Conservation (phyloP, 2,888 invertebrate species). For the Parnassius glacialis region DNA sequence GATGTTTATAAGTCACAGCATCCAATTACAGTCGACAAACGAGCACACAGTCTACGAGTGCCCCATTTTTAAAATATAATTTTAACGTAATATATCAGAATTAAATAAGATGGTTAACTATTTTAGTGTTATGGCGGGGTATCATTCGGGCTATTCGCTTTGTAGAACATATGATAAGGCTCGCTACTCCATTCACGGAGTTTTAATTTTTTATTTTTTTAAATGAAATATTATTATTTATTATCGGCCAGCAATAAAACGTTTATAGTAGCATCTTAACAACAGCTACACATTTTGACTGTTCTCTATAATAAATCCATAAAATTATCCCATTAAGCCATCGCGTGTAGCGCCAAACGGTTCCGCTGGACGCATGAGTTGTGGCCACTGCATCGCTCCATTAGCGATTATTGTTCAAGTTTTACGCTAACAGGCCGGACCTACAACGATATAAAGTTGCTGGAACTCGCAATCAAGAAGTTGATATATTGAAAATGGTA, state of each 20-base stretch:
- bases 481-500: too few relatives aligned
- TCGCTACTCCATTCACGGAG: too few relatives aligned
- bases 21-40: too few relatives aligned
- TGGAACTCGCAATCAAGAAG: conserved; percentile 40
- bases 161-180: too few relatives aligned
- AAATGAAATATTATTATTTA: background rate
- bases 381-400: conserved; percentile 77
- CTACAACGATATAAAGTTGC: conserved; percentile 31
- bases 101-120: too few relatives aligned
- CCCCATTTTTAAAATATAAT: too few relatives aligned
- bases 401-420: conserved; percentile 78
- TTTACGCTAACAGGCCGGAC: conserved; percentile 59
- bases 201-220: too few relatives aligned
- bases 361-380: conserved; percentile 53
- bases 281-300: conserved; percentile 3
- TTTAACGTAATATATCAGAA: too few relatives aligned
- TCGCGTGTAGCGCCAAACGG: conserved; percentile 32
- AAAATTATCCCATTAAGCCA: conserved; percentile 42
- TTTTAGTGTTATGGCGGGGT: too few relatives aligned
- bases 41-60: too few relatives aligned
- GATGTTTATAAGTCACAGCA: too few relatives aligned
- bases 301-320: conserved; percentile 36
- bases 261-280: conserved; percentile 9
- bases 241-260: conserved; percentile 1
- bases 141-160: too few relatives aligned